phyloP scores from a whole-genome alignment of 2,797 vertebrate species.

The Tauraco hartlaubi region DNA sequence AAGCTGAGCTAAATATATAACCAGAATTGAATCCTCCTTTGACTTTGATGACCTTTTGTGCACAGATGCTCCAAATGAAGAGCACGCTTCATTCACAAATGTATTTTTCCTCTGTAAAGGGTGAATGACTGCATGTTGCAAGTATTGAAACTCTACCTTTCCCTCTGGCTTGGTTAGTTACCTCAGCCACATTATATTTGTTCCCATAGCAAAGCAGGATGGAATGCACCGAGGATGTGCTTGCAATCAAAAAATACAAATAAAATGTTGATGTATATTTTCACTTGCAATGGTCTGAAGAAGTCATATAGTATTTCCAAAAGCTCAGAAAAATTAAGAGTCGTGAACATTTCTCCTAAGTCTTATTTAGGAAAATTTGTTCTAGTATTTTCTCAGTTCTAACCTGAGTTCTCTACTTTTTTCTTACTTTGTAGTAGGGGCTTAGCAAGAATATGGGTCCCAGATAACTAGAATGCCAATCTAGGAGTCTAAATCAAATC shows the following conservation, averaged over 20 bases:
- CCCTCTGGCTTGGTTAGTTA: not conserved
- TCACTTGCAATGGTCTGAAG: not conserved
- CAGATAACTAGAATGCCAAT: not conserved
- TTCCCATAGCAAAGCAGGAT: not conserved
- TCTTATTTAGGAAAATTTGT: not conserved
- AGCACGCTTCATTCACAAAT: not conserved
- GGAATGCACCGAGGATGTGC: not conserved
- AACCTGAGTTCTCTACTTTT: not conserved
- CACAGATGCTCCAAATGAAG: not conserved
- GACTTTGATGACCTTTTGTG: not conserved
- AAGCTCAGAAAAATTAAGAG: not conserved
- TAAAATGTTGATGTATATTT: not conserved
- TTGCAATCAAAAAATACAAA: not conserved
- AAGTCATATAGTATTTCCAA: not conserved
- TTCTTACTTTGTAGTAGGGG: not conserved
- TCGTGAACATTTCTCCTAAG: not conserved
- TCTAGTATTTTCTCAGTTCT: not conserved
- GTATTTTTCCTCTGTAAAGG: not conserved
- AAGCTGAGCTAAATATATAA: not conserved
- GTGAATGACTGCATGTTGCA: not conserved
- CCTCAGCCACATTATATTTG: not conserved
- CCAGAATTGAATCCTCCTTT: not conserved
- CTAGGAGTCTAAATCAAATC: not conserved
- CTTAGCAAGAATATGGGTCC: not conserved
- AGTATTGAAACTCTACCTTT: not conserved